Evolutionary conservation across 2,888 invertebrate species (phyloP).

Genomic region (Ichneumon xanthorius): DNA sequence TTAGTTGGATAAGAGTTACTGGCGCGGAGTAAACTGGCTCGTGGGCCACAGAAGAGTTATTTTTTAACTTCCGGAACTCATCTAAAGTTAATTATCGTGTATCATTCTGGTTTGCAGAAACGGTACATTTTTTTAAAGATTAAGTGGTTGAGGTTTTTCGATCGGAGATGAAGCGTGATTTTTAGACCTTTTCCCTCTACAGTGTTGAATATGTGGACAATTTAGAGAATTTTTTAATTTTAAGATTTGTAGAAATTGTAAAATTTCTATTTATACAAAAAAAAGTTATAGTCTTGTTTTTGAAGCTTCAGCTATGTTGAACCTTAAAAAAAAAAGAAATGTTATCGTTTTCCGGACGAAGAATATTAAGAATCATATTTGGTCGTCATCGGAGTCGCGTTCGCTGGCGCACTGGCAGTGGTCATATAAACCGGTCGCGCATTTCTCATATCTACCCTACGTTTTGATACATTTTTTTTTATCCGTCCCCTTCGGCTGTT

Average conservation of each 20-base stretch:
- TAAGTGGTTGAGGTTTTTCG: not conserved
- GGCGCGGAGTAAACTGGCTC: not conserved
- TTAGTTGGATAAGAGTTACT: slow-evolving; percentile 33
- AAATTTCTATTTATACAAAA: not conserved
- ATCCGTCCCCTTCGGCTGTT: slow-evolving; percentile 51
- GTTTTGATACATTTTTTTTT: slow-evolving; percentile 73
- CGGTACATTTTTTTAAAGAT: not conserved
- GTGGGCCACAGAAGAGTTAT: not conserved
- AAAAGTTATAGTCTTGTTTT: not conserved
- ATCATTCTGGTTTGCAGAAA: not conserved
- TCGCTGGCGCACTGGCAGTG: slow-evolving; percentile 37
- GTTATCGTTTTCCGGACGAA: slow-evolving; percentile 3
- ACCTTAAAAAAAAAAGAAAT: not conserved
- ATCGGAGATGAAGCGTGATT: not conserved
- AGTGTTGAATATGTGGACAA: too few relatives aligned
- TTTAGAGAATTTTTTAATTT: too few relatives aligned
- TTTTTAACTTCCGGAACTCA: slow-evolving; percentile 14
- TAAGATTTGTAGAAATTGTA: not conserved
- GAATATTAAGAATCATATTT: slow-evolving; percentile 52
- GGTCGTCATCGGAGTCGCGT: slow-evolving; percentile 36
- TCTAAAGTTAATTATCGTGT: not conserved
- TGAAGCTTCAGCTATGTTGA: not conserved
- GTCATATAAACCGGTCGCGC: slow-evolving; percentile 79
- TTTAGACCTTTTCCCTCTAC: not conserved
- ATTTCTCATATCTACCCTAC: slow-evolving; percentile 82